Evolutionary conservation across 2,888 invertebrate species (phyloP).

Genomic region (Ochropleura leucogaster): DNA sequence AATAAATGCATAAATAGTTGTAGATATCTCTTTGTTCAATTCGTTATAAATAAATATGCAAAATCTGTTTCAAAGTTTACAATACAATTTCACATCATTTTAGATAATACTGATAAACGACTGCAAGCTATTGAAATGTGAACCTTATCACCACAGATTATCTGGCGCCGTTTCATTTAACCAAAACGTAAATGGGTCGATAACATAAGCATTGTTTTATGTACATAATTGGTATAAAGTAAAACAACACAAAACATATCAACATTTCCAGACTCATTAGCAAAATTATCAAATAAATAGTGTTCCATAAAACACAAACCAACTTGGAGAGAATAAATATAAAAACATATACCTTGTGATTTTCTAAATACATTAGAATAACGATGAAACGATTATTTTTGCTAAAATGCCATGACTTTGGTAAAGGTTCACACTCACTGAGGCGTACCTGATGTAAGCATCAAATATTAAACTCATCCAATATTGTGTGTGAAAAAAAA

Average conservation of each 20-base stretch:
- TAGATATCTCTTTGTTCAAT: background rate
- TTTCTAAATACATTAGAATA: slow-evolving; percentile 31
- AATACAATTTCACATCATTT: background rate
- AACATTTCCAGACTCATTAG: background rate
- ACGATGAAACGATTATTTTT: slow-evolving; percentile 20
- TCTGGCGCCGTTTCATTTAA: background rate
- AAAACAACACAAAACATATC: background rate
- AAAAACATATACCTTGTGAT: slow-evolving; percentile 5
- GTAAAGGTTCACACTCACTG: slow-evolving; percentile 15
- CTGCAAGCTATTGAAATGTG: background rate
- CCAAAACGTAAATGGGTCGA: background rate
- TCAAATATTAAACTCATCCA: background rate
- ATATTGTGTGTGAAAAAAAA: background rate
- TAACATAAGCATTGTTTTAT: background rate
- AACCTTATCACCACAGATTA: background rate
- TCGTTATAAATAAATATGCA: background rate
- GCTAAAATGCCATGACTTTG: slow-evolving; percentile 16
- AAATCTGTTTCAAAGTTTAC: background rate
- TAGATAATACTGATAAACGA: background rate
- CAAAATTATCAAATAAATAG: slow-evolving; percentile 18
- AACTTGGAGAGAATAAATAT: background rate
- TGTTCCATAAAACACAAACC: slow-evolving; percentile 19
- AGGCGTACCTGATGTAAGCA: slow-evolving; percentile 10
- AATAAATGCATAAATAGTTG: slow-evolving; percentile 1
- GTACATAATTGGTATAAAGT: background rate